Conservation (phyloP, 2,113 vertebrate genomes). For the Xiphophorus hellerii region DNA sequence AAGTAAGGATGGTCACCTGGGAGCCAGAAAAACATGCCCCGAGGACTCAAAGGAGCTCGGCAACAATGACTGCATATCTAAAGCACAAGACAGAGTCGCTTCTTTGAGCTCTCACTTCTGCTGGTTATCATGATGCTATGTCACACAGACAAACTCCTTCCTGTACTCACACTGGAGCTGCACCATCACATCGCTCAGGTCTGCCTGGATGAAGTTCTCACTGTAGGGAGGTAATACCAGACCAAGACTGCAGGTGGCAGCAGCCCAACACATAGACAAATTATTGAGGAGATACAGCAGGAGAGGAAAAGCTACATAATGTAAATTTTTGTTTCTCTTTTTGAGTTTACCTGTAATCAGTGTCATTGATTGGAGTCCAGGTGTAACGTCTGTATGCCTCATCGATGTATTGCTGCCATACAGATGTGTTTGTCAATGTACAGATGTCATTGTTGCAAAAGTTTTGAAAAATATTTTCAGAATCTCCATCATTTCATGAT, state of each 20-base stretch:
- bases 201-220: constrained; percentile 95
- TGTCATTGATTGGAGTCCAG: constrained; percentile 94
- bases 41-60: constrained; percentile 96
- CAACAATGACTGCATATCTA: constrained; percentile 98
- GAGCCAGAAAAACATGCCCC: constrained; percentile 98
- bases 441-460: not conserved
- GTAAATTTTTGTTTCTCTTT: not conserved
- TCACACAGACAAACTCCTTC: not conserved
- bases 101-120: not conserved
- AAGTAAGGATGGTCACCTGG: constrained; percentile 81
- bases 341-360: constrained; percentile 93
- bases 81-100: constrained; percentile 82
- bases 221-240: constrained; percentile 93
- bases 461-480: not conserved
- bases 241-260: constrained; percentile 84
- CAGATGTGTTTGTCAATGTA: not conserved
- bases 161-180: constrained; percentile 97
- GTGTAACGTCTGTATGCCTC: constrained; percentile 91
- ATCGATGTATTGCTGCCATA: constrained; percentile 90
- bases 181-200: constrained; percentile 97
- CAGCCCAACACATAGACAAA: constrained; percentile 23
- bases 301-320: not conserved
- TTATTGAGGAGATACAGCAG: not conserved
- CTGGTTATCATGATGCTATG: not conserved
- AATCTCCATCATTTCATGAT: not conserved